phyloP scores from a whole-genome alignment of 2,797 vertebrate genomes.

The Onychomys torridus region DNA sequence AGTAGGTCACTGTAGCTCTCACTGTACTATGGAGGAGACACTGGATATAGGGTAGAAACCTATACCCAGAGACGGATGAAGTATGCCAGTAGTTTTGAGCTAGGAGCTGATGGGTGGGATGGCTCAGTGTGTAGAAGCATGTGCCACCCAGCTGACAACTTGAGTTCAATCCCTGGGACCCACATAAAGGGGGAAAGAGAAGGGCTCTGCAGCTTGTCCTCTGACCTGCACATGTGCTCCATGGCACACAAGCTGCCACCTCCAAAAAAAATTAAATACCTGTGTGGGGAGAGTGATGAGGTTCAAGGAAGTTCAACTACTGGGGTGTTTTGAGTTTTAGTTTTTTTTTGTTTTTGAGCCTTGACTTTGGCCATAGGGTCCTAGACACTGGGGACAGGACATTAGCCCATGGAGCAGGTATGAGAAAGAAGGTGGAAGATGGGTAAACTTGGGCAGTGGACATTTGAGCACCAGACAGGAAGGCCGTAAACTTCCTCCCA shows the following conservation, averaged over 20 bases:
- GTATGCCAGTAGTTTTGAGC: neutral
- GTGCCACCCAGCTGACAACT: neutral
- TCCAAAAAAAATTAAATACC: neutral
- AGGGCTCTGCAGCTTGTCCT: neutral
- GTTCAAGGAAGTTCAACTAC: neutral
- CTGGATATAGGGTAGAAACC: neutral
- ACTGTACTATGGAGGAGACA: neutral
- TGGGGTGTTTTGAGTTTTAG: neutral
- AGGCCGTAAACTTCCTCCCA: neutral
- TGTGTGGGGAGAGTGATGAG: neutral
- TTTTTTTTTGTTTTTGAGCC: neutral
- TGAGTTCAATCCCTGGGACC: neutral
- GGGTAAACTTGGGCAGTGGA: neutral
- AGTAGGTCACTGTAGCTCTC: neutral
- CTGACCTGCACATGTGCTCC: neutral
- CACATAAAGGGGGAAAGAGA: neutral
- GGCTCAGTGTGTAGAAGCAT: neutral
- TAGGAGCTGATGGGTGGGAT: neutral
- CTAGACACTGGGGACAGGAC: neutral
- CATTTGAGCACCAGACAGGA: rapidly evolving
- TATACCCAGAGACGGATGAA: neutral
- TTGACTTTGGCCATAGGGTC: neutral
- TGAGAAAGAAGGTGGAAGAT: neutral
- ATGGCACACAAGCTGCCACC: neutral
- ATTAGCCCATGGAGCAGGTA: neutral